Evolutionary conservation across 2,888 invertebrate genomes (phyloP).

Genomic region (Helleia helle): DNA sequence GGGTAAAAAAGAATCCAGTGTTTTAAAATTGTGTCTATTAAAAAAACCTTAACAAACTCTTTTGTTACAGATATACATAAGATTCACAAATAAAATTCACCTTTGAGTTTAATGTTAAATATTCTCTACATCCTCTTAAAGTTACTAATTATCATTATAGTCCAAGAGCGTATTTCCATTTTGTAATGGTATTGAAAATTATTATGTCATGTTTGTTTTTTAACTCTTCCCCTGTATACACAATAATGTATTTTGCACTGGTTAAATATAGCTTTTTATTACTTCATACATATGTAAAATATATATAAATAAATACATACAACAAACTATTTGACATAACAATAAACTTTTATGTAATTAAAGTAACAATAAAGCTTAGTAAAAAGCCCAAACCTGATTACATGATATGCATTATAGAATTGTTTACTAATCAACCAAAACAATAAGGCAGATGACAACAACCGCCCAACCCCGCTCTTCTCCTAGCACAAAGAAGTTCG

Average conservation of each 20-base stretch:
- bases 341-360: not conserved
- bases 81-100: conserved; percentile 3
- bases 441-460: too few relatives aligned
- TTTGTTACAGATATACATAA: conserved; percentile 12
- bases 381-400: not conserved
- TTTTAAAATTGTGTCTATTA: conserved; percentile 9
- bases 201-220: not conserved
- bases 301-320: not conserved
- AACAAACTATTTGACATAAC: too few relatives aligned
- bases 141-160: conserved; percentile 1
- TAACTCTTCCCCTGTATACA: not conserved
- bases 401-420: not conserved
- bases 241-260: not conserved
- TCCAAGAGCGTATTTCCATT: conserved; percentile 9
- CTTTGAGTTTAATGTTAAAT: conserved; percentile 1
- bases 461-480: too few relatives aligned
- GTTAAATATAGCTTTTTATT: not conserved
- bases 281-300: not conserved
- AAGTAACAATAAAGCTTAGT: too few relatives aligned
- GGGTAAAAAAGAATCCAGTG: not conserved
- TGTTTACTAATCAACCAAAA: too few relatives aligned
- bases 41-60: conserved; percentile 6
- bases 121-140: conserved; percentile 8
- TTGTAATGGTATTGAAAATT: not conserved
- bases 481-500: too few relatives aligned